Evolutionary conservation across 2,113 vertebrate species (phyloP).

Genomic region (Pseudopodoces humilis): DNA sequence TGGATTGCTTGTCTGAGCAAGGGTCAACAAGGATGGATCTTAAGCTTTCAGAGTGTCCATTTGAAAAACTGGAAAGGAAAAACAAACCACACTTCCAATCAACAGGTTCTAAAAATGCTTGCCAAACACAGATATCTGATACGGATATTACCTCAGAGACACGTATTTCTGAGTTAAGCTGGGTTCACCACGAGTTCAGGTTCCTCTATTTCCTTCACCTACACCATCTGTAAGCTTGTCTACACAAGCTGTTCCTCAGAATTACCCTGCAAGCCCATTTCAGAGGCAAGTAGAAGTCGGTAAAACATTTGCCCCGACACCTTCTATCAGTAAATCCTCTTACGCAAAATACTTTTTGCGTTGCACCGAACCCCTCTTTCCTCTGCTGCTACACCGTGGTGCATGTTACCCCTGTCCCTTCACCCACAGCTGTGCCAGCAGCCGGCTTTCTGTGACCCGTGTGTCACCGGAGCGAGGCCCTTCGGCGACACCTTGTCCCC

Average conservation of each 20-base stretch:
- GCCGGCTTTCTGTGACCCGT: rapidly evolving
- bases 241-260: neutral
- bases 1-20: neutral
- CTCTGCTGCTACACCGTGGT: rapidly evolving
- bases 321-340: neutral
- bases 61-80: neutral
- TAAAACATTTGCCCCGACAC: neutral
- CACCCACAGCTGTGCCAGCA: rapidly evolving
- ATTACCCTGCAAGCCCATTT: neutral
- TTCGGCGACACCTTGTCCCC: neutral
- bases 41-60: neutral
- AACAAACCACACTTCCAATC: neutral
- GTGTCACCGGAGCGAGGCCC: neutral
- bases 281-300: rapidly evolving
- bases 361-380: neutral
- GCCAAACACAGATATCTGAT: neutral
- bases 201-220: neutral
- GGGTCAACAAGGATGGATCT: neutral
- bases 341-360: rapidly evolving
- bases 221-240: neutral
- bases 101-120: neutral
- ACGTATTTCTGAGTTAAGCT: neutral
- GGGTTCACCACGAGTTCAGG: neutral
- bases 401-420: neutral
- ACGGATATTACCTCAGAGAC: neutral